These are phyloP conservation scores for Equus przewalskii DNA, from an alignment of 2,113 vertebrate genomes.

Conservation along the genomic window DNA sequence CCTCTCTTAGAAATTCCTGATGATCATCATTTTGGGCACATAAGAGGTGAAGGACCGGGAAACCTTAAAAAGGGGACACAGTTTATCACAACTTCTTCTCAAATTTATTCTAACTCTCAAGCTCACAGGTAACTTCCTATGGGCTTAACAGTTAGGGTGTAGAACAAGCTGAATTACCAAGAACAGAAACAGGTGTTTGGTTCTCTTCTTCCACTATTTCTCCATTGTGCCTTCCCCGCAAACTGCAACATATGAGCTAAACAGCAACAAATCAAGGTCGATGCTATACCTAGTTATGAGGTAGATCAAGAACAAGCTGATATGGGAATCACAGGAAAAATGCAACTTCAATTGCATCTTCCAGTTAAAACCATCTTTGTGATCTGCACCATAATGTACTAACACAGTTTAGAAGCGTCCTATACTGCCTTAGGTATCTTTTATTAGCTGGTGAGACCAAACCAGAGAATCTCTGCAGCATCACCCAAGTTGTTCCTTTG, in stretches of 20 bases:
- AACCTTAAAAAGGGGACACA: neutral
- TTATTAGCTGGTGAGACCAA: neutral
- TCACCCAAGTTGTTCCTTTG: neutral
- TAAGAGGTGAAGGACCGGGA: neutral
- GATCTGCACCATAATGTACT: neutral
- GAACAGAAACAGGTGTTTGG: neutral
- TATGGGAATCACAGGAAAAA: neutral
- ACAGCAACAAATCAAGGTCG: neutral
- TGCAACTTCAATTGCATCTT: neutral
- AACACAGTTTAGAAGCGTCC: neutral
- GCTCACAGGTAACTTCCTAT: neutral
- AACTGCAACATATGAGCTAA: neutral
- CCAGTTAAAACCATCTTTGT: neutral
- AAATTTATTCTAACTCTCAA: neutral
- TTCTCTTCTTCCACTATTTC: neutral
- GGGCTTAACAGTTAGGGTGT: neutral
- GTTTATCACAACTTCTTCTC: neutral
- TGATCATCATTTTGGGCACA: neutral
- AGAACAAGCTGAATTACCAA: neutral
- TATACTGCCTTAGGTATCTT: neutral
- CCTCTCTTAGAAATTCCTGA: neutral
- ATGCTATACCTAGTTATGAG: neutral
- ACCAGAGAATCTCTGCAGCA: neutral
- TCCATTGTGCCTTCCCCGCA: neutral
- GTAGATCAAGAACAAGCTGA: neutral